phyloP scores from a whole-genome alignment of 2,113 vertebrate genomes.

The Eonycteris spelaea region DNA sequence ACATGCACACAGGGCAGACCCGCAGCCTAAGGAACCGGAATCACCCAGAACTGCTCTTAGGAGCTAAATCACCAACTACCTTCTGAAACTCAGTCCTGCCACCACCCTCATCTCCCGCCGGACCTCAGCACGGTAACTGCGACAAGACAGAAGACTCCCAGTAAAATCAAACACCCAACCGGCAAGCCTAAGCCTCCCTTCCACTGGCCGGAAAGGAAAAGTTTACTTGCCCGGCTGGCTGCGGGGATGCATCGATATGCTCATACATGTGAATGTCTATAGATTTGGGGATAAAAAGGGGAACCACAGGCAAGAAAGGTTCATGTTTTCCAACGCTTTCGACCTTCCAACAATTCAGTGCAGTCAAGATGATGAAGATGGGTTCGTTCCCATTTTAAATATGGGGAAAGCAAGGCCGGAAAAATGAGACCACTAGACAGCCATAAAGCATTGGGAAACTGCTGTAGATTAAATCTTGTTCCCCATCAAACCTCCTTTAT shows the following conservation, averaged over 20 bases:
- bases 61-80: neutral
- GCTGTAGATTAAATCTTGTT: neutral
- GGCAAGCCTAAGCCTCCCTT: neutral
- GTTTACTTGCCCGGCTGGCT: neutral
- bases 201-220: neutral
- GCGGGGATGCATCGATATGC: neutral
- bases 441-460: neutral
- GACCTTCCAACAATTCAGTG: neutral
- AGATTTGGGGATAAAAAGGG: neutral
- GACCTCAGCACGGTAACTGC: neutral
- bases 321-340: neutral
- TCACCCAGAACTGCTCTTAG: neutral
- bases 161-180: neutral
- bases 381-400: neutral
- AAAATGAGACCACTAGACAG: neutral
- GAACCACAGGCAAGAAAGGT: neutral
- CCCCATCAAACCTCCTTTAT: neutral
- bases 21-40: neutral
- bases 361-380: neutral
- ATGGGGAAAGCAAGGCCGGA: neutral
- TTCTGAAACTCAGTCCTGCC: neutral
- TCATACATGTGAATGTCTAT: neutral
- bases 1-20: neutral
- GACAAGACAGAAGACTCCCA: neutral
- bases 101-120: neutral